Evolutionary conservation across 2,888 invertebrate genomes (phyloP).

Genomic region (Tenthredo scrophulariae): DNA sequence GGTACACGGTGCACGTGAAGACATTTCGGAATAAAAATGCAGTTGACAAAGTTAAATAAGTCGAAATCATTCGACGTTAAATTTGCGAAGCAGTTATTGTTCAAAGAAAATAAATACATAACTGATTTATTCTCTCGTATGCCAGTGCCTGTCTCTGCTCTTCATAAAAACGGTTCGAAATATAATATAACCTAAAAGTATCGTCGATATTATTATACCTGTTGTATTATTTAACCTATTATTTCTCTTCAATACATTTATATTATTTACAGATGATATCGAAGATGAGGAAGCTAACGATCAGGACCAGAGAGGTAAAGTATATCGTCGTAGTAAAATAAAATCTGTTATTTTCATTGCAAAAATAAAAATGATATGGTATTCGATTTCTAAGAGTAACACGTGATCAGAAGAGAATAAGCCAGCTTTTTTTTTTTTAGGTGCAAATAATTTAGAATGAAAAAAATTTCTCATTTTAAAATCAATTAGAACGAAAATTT

Average conservation of each 20-base stretch:
- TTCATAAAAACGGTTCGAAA: slow-evolving; percentile 56
- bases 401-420: background rate
- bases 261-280: slow-evolving; percentile 57
- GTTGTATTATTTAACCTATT: background rate
- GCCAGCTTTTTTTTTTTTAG: background rate
- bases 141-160: slow-evolving; percentile 79
- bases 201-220: slow-evolving; percentile 1
- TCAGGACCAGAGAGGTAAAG: slow-evolving; percentile 54
- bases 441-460: slow-evolving; percentile 46
- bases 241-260: background rate
- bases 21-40: slow-evolving; percentile 64
- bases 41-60: slow-evolving; percentile 74
- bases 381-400: background rate
- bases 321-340: background rate
- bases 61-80: slow-evolving; percentile 72
- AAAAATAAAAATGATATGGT: background rate
- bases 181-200: slow-evolving; percentile 14
- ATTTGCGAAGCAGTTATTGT: slow-evolving; percentile 77
- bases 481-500: background rate
- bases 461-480: background rate
- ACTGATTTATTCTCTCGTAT: slow-evolving; percentile 81
- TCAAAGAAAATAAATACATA: slow-evolving; percentile 82
- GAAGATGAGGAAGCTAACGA: slow-evolving; percentile 59
- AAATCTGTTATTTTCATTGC: background rate
- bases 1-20: slow-evolving; percentile 54